Evolutionary conservation across 2,113 vertebrate genomes (phyloP), one percentile per base, ranked within the genome.

Genomic region (Nasalis larvatus): DNA sequence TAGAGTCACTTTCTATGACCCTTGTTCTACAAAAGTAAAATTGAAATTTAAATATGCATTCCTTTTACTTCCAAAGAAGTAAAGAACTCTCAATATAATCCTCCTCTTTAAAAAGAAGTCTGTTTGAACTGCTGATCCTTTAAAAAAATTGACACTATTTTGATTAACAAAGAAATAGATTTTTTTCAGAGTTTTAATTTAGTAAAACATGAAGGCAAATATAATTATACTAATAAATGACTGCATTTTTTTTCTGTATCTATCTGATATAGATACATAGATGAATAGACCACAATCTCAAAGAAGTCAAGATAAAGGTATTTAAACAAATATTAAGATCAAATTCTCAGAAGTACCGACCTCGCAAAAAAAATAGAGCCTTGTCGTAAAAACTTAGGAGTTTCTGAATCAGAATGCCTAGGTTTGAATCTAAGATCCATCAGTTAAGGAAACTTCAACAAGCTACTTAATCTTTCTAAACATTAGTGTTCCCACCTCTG

Each of bases 81-180:
- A 4, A 71, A 60, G 14, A 54, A 81, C 6, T 89, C 35, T 83
- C 11, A 95, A 42, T 49, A 91, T 27, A 91, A 81, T 49, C 21
- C 8, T 91, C 13, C 10, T 91, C 13, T 56, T 76, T 58, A 89
- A 91, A 86, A 88, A 85, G 52, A 77, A 23, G 30, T 49, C 13
- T 71, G 49, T 73, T 92, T 96, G 87, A 93, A 96, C 42, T 81
- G 6, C 32, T 90, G 58, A 94, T 91, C n/a, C 47, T 56, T 54
- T 10, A 85, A 56, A 96, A 77, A 91, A 71, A 6, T 8, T 12
- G 17, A 47, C 27, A 60, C 49, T 89, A 60, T 80, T 94, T 94
- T 93, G 30, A 85, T 93, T 77, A 77, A 69, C 42, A 94, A 97
- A 92, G n/a, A 71, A 71, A 88, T 0, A 74, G 14, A 13, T 73